Evolutionary conservation across 2,888 invertebrate genomes (phyloP), one percentile per base, ranked within the genome.

Genomic region (Drosophila paranaensis): DNA sequence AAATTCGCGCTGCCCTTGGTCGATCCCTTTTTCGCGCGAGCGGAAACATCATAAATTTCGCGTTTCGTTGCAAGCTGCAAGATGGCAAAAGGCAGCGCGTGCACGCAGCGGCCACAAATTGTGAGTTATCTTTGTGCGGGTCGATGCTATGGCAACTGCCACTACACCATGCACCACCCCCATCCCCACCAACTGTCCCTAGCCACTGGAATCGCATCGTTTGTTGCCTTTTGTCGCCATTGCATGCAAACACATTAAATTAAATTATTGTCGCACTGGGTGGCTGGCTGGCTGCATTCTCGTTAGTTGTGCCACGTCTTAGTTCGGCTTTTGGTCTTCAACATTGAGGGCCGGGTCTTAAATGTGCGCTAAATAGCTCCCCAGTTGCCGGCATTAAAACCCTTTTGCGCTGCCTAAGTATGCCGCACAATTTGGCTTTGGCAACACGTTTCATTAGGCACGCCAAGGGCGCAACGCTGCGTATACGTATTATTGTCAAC

Each of bases 181-280:
- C 13, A 8, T 8, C 8, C 33, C 8, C 33, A 8, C 33, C n/a
- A 2, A 14, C n/a, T 9, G 2, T 3, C n/a, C 5, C 6, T 14
- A 14, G 39, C 53, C 56, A 14, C 20, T 43, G 43, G 33, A 55
- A 40, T 43, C 42, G 43, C 56, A 20, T 45, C 20, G 46, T 53
- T 56, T 62, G 70, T 51, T 69, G 69, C 63, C 54, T 50, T 79
- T 69, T 70, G 81, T 71, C 56, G 77, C 66, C 74, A 69, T 83
- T 88, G 83, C 81, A 89, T 89, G 88, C 87, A 87, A 87, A 89
- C 84, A 87, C 87, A 87, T 87, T 87, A 87, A 87, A 87, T 87
- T 87, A 90, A 87, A 87, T 90, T 87, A 87, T 87, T 87, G 90
- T 81, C 87, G 73, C 48, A 48, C 79, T 60, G 81, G 77, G 72